These are phyloP conservation scores for Siniperca knerii DNA, from an alignment of 2,113 vertebrate species.

Conservation along the genomic window DNA sequence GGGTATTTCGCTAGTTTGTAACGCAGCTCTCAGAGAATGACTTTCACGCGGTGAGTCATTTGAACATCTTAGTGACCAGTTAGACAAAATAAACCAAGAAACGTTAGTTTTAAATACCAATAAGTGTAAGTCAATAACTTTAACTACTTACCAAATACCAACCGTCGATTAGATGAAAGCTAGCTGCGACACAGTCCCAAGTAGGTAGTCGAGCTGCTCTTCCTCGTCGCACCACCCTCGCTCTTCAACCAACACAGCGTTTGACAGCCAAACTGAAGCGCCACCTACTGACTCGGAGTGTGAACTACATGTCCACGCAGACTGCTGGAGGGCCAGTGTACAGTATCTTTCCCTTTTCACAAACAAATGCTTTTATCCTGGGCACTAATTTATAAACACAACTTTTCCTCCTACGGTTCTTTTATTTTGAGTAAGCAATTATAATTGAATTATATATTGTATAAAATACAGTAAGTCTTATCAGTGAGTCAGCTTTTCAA, in stretches of 20 bases:
- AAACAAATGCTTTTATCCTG: no score
- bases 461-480: background rate
- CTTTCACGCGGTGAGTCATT: background rate
- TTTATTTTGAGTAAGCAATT: no score
- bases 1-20: background rate
- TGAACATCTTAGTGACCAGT: background rate
- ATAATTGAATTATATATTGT: no score
- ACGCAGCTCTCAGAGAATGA: slow-evolving; percentile 17
- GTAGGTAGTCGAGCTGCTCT: background rate
- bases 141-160: slow-evolving; percentile 49
- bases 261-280: background rate
- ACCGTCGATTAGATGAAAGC: background rate
- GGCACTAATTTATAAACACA: no score
- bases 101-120: accelerated
- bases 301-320: background rate
- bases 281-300: slow-evolving; percentile 19
- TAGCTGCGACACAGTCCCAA: slow-evolving; percentile 9
- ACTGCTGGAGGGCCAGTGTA: no score
- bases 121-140: accelerated
- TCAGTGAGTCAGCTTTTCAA: background rate
- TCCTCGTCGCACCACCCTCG: background rate
- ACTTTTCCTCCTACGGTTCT: no score
- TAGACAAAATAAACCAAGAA: accelerated
- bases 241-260: no score
- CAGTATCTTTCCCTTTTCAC: no score